phyloP scores from a whole-genome alignment of 2,113 vertebrate species.

The Benthochromis sp. region DNA sequence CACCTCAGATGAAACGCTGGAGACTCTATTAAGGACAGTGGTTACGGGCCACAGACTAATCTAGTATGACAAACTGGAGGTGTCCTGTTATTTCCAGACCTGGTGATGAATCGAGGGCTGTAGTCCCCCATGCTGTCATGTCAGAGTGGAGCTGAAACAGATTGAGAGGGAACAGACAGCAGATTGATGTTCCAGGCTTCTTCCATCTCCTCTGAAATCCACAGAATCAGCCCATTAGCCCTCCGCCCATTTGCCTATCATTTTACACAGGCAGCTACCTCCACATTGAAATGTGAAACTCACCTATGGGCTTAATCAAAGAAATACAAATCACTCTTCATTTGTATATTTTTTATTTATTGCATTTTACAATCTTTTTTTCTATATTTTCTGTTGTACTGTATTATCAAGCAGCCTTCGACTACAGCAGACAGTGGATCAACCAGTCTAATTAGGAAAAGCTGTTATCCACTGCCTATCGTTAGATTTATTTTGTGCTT shows the following conservation, averaged over 20 bases:
- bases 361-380: not conserved
- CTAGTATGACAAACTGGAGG: conserved; percentile 75
- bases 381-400: not conserved
- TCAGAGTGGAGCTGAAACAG: conserved; percentile 72
- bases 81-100: conserved; percentile 74
- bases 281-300: not conserved
- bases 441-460: not conserved
- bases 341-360: not conserved
- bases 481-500: not conserved
- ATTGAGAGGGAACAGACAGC: conserved; percentile 66
- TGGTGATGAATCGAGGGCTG: conserved; percentile 70
- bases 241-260: conserved; percentile 53
- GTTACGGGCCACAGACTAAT: conserved; percentile 75
- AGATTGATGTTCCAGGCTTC: conserved; percentile 63
- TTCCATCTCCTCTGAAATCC: conserved; percentile 58
- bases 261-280: conserved; percentile 30
- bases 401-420: not conserved
- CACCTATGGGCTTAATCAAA: not conserved
- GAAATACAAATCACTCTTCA: not conserved
- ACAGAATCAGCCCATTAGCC: conserved; percentile 63
- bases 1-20: conserved; percentile 58
- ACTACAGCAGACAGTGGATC: not conserved
- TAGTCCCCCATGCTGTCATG: conserved; percentile 68
- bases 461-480: not conserved
- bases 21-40: conserved; percentile 72